Evolutionary conservation across 2,888 invertebrate genomes (phyloP).

Genomic region (Cataglyphis livida): DNA sequence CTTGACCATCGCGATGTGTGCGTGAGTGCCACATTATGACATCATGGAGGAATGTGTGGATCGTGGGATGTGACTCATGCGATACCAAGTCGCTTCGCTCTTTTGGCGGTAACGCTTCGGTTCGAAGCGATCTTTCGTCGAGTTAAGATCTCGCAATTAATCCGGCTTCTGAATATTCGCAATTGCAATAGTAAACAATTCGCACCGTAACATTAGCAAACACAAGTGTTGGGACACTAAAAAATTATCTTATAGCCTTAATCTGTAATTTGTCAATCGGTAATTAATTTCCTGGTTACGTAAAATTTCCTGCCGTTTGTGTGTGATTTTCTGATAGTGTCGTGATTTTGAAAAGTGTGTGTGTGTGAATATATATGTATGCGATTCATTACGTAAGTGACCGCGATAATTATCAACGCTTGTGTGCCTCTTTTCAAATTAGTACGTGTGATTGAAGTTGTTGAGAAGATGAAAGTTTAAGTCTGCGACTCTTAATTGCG

Average conservation of each 20-base stretch:
- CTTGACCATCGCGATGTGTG: slow-evolving; percentile 21
- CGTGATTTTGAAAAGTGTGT: slow-evolving; percentile 10
- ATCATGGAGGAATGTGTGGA: slow-evolving; percentile 83
- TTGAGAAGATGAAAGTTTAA: slow-evolving; percentile 14
- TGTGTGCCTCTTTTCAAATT: not conserved
- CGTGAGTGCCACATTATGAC: slow-evolving; percentile 75
- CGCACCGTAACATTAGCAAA: not conserved
- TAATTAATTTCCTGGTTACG: slow-evolving; percentile 13
- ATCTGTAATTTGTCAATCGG: slow-evolving; percentile 28
- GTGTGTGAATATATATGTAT: not conserved
- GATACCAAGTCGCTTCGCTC: slow-evolving; percentile 60
- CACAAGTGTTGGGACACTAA: not conserved
- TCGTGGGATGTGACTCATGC: slow-evolving; percentile 80
- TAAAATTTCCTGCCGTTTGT: slow-evolving; percentile 1
- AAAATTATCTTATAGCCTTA: slow-evolving; percentile 17
- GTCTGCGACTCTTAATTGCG: slow-evolving; percentile 40
- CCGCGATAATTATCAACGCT: not conserved
- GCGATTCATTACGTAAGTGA: not conserved
- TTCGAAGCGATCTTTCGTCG: slow-evolving; percentile 30
- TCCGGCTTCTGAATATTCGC: not conserved
- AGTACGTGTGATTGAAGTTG: not conserved
- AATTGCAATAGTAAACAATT: not conserved
- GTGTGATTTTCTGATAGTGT: not conserved
- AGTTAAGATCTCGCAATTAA: slow-evolving; percentile 26
- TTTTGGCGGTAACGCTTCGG: slow-evolving; percentile 53